Conservation (phyloP, 2,888 invertebrate species). For the Cybosia mesomella region DNA sequence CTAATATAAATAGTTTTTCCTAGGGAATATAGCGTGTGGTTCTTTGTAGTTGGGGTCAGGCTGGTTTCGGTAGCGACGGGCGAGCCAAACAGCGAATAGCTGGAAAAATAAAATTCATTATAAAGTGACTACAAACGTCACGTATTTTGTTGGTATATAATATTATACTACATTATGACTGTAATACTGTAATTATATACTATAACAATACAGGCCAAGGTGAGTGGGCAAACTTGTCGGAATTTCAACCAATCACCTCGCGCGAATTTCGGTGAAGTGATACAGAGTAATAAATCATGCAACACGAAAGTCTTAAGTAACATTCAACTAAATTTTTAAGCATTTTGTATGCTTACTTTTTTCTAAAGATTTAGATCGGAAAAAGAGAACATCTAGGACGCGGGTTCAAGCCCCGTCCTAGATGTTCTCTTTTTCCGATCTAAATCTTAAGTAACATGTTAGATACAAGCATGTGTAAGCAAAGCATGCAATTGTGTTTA, state of each 20-base stretch:
- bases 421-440: too few species aligned
- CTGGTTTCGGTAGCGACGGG: slow-evolving; percentile 93
- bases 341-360: too few species aligned
- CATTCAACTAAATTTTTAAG: too few species aligned
- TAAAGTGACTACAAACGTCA: not conserved
- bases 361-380: too few species aligned
- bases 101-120: slow-evolving; percentile 73
- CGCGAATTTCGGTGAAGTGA: slow-evolving; percentile 1
- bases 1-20: slow-evolving; percentile 85
- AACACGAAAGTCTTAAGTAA: not conserved
- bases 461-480: slow-evolving; percentile 34
- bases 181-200: not conserved
- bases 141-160: not conserved
- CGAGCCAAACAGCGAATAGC: slow-evolving; percentile 94
- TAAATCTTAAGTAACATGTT: not conserved
- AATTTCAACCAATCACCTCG: not conserved
- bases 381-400: too few species aligned
- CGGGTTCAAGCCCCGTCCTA: too few species aligned
- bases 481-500: slow-evolving; percentile 37
- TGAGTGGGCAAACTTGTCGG: not conserved
- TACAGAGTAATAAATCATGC: not conserved
- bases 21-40: slow-evolving; percentile 91
- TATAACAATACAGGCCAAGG: not conserved
- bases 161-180: not conserved
- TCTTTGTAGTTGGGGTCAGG: slow-evolving; percentile 91